phyloP scores from a whole-genome alignment of 37 sponge, comb jelly and placozoan genomes.

The Ephydatia muelleri region DNA sequence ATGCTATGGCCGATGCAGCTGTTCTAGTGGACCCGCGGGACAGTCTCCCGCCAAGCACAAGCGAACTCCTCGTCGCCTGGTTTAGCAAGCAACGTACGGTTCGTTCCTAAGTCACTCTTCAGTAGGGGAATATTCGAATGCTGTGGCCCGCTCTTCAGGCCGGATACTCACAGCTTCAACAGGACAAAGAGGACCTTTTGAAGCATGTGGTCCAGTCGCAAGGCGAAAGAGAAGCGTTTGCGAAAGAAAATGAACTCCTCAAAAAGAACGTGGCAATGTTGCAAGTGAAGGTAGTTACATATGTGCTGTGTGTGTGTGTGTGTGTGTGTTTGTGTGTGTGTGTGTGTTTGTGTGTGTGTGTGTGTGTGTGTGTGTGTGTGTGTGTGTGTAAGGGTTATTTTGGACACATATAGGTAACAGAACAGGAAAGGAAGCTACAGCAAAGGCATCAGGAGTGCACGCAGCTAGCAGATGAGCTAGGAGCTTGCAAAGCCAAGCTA shows the following conservation, averaged over 20 bases:
- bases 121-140: neutral
- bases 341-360: neutral
- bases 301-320: no score
- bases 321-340: neutral
- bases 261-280: slow-evolving; percentile 10
- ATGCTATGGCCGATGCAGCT: neutral
- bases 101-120: neutral
- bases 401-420: slow-evolving; percentile 24
- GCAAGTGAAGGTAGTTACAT: neutral
- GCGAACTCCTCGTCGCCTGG: slow-evolving; percentile 43
- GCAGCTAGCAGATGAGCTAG: slow-evolving; percentile 9
- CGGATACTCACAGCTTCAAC: slow-evolving; percentile 2
- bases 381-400: neutral
- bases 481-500: slow-evolving; percentile 9
- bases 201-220: slow-evolving; percentile 38
- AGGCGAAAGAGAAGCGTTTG: slow-evolving; percentile 22
- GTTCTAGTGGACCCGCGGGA: slow-evolving; percentile 21
- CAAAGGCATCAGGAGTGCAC: slow-evolving; percentile 28
- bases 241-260: slow-evolving; percentile 18
- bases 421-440: slow-evolving; percentile 2
- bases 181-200: slow-evolving; percentile 44
- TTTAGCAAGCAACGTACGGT: slow-evolving; percentile 15
- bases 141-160: neutral
- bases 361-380: neutral
- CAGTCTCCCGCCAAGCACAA: slow-evolving; percentile 8